A percentile compares a stretch with the other conserved stretches of the same genome.
Conservation (phyloP, 92 coral and sea anemone species). For the Chrysogorgia sp. region DNA sequence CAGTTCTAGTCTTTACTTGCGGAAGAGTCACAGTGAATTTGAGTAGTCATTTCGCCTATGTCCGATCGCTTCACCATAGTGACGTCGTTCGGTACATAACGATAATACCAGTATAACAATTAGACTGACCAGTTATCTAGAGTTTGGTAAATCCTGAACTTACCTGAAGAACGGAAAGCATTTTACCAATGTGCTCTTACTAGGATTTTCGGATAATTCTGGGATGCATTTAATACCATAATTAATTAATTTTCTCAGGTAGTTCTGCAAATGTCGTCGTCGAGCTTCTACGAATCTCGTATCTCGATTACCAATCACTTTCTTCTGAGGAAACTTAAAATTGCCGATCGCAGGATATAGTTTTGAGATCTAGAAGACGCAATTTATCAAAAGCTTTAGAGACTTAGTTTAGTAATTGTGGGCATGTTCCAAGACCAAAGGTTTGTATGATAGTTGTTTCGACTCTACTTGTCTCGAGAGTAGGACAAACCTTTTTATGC, state of each 20-base stretch:
- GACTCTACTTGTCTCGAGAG: not conserved
- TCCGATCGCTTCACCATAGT: too few relatives aligned
- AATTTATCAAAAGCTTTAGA: too few relatives aligned
- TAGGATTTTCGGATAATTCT: constrained; percentile 66
- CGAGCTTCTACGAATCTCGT: constrained; percentile 89
- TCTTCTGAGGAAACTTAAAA: constrained; percentile 94
- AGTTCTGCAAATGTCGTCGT: constrained; percentile 81
- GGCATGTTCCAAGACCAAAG: not conserved
- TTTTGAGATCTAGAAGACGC: constrained; percentile 54
- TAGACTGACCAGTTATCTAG: not conserved
- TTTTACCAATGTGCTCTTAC: constrained; percentile 68
- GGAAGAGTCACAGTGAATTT: too few relatives aligned
- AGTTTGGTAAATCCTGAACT: constrained; percentile 39
- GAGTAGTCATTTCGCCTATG: too few relatives aligned
- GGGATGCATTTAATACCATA: constrained; percentile 65
- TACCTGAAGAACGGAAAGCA: constrained; percentile 87
- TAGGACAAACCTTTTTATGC: constrained; percentile 73
- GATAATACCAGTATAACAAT: too few relatives aligned
- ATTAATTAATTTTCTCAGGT: constrained; percentile 83
- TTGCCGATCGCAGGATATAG: constrained; percentile 68
- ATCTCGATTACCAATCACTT: constrained; percentile 90
- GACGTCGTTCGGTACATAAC: too few relatives aligned
- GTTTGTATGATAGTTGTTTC: not conserved
- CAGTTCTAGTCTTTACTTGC: too few relatives aligned
- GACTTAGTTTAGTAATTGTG: too few relatives aligned